A percentile compares a stretch with the other conserved stretches of the same genome.
Conservation (phyloP, 1,140 invertebrate species). For the Polypedilum vanderplanki region DNA sequence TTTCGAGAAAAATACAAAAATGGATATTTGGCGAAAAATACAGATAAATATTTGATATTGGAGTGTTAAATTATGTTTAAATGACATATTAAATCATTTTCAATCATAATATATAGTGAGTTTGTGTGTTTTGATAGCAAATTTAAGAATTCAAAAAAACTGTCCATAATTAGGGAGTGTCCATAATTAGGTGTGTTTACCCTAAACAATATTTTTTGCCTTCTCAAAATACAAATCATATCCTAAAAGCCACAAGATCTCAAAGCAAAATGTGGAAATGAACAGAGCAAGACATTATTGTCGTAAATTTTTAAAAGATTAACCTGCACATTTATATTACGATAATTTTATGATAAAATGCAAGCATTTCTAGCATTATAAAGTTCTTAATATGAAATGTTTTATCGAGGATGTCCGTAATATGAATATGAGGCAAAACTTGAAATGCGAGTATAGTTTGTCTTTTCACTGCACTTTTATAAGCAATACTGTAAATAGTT, state of each 20-base stretch:
- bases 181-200: too few relatives aligned
- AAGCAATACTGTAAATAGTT: not conserved
- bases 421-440: not conserved
- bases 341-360: slow-evolving; percentile 58
- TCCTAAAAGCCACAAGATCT: slow-evolving; percentile 79
- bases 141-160: too few relatives aligned
- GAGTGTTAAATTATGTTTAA: too few relatives aligned
- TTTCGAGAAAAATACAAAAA: too few relatives aligned
- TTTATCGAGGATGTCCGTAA: slow-evolving; percentile 50
- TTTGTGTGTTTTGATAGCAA: too few relatives aligned
- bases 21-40: too few relatives aligned
- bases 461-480: not conserved
- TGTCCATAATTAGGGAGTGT: too few relatives aligned
- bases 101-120: too few relatives aligned
- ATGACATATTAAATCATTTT: too few relatives aligned
- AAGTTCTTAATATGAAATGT: slow-evolving; percentile 61
- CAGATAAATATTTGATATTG: too few relatives aligned
- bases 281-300: slow-evolving; percentile 72
- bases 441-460: not conserved
- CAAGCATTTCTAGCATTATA: slow-evolving; percentile 60
- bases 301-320: slow-evolving; percentile 56
- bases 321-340: slow-evolving; percentile 59
- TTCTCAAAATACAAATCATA: slow-evolving; percentile 70
- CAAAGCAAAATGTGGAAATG: slow-evolving; percentile 76
- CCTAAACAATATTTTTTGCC: slow-evolving; percentile 57